Evolutionary conservation across 2,113 vertebrate genomes (phyloP).

Genomic region (Henicopernis longicauda): DNA sequence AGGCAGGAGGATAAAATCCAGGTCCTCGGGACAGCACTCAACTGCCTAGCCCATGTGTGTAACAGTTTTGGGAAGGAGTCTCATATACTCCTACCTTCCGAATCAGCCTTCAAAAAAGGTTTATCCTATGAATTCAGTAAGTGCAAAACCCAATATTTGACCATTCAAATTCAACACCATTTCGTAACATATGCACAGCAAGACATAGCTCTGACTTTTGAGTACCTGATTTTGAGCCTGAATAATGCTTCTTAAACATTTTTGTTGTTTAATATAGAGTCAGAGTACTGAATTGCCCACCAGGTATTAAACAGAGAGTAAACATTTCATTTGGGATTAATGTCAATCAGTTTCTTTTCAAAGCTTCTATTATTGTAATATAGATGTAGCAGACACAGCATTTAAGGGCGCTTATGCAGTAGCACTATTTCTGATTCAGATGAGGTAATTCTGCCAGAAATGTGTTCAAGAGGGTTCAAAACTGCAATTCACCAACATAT

Average conservation of each 20-base stretch:
- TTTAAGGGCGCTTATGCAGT: slow-evolving; percentile 12
- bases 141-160: neutral
- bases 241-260: neutral
- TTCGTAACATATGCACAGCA: neutral
- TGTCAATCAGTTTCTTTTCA: neutral
- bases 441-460: slow-evolving; percentile 14
- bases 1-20: neutral
- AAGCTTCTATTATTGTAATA: slow-evolving; percentile 1
- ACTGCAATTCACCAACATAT: neutral
- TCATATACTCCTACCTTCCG: neutral
- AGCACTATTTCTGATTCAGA: slow-evolving; percentile 14
- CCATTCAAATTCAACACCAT: neutral
- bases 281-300: neutral
- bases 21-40: neutral
- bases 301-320: slow-evolving; percentile 20
- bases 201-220: neutral
- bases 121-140: neutral
- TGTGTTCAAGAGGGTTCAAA: neutral
- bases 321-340: slow-evolving; percentile 35
- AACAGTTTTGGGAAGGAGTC: neutral
- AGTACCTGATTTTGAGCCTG: neutral
- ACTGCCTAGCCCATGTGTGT: neutral
- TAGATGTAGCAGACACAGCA: neutral
- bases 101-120: neutral
- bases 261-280: neutral